These are phyloP conservation scores for Hylomyscus alleni DNA, from an alignment of 2,797 vertebrate species.

Conservation along the genomic window DNA sequence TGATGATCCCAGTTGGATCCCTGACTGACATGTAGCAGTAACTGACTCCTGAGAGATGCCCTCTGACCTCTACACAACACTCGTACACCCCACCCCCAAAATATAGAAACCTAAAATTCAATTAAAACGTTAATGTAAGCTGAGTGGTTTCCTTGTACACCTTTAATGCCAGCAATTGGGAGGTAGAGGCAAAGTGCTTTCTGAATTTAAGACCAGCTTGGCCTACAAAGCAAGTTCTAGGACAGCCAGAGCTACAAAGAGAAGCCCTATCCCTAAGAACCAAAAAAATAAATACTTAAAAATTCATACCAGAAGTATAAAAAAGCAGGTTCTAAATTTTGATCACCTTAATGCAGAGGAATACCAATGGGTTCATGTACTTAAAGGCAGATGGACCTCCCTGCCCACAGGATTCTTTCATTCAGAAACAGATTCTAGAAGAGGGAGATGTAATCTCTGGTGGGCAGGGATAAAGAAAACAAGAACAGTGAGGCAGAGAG, in stretches of 20 bases:
- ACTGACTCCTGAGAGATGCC: background rate
- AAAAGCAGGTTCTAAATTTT: background rate
- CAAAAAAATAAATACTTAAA: background rate
- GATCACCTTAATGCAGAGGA: background rate
- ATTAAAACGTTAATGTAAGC: background rate
- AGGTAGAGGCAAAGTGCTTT: background rate
- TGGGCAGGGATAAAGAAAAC: constrained; percentile 34
- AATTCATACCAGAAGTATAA: background rate
- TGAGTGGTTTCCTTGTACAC: too few species aligned
- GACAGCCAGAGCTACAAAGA: background rate
- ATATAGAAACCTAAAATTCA: background rate
- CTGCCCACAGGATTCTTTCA: constrained; percentile 25
- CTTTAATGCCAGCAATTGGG: background rate
- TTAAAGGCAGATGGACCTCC: constrained; percentile 17
- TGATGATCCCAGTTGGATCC: background rate
- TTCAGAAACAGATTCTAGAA: constrained; percentile 40
- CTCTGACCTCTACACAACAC: background rate
- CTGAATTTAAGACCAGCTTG: background rate
- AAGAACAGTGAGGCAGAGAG: constrained; percentile 1
- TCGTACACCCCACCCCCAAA: background rate
- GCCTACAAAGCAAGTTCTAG: background rate
- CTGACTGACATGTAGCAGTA: background rate
- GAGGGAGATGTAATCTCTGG: background rate
- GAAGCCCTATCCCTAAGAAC: background rate
- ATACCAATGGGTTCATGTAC: background rate